phyloP scores from a whole-genome alignment of 2,797 vertebrate species.

The Vireo griseus region DNA sequence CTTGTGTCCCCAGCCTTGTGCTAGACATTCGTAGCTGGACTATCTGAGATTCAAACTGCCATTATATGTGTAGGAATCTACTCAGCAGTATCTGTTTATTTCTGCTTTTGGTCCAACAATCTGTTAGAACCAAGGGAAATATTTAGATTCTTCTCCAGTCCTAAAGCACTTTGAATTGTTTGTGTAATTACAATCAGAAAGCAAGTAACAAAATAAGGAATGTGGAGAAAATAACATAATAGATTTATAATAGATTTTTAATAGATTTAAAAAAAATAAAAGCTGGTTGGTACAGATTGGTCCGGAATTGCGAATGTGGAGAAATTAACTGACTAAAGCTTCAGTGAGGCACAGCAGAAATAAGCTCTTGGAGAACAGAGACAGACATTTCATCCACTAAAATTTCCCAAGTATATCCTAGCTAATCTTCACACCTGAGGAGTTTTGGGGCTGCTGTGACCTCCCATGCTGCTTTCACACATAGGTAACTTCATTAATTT shows the following conservation, averaged over 20 bases:
- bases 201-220: not conserved
- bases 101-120: not conserved
- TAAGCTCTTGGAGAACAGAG: not conserved
- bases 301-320: not conserved
- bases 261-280: not conserved
- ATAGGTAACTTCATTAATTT: not conserved
- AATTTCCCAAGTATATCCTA: not conserved
- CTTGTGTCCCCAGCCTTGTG: not conserved
- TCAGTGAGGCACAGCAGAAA: not conserved
- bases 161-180: not conserved
- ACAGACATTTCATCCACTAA: not conserved
- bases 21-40: not conserved
- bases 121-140: not conserved
- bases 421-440: not conserved
- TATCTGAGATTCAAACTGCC: not conserved
- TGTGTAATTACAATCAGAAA: not conserved
- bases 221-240: not conserved
- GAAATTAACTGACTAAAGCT: not conserved
- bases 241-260: too few relatives aligned
- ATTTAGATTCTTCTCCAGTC: not conserved
- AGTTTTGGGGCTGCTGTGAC: not conserved
- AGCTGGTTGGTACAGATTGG: rapidly evolving
- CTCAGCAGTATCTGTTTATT: not conserved
- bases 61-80: rapidly evolving
- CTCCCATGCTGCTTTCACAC: not conserved